Conservation (phyloP, 2,888 invertebrate species). For the Petrolisthes manimaculis region DNA sequence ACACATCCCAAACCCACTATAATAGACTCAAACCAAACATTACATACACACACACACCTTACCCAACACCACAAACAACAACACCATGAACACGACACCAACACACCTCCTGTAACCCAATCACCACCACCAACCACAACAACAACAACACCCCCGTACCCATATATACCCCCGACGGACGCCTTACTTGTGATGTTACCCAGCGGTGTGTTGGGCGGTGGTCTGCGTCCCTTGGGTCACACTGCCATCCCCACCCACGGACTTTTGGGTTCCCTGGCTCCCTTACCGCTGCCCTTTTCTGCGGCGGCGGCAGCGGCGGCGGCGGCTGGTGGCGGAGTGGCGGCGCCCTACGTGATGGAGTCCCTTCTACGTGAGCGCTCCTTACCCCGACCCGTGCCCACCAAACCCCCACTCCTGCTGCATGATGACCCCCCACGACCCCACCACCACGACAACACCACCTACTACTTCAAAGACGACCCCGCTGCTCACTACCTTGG, state of each 20-base stretch:
- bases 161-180: too few relatives aligned
- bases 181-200: too few relatives aligned
- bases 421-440: conserved; percentile 20
- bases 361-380: conserved; percentile 62
- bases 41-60: too few relatives aligned
- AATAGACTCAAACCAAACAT: too few relatives aligned
- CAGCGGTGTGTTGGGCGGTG: conserved; percentile 51
- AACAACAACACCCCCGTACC: too few relatives aligned
- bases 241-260: conserved; percentile 51
- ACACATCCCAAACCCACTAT: too few relatives aligned
- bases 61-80: too few relatives aligned
- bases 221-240: conserved; percentile 52
- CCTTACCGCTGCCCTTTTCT: conserved; percentile 57
- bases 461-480: conserved; percentile 63
- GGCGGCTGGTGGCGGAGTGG: conserved; percentile 33
- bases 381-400: conserved; percentile 63
- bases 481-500: conserved; percentile 63
- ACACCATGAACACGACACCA: too few relatives aligned
- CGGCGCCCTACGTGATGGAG: conserved; percentile 63
- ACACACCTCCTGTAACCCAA: too few relatives aligned
- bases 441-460: conserved; percentile 29
- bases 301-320: conserved; percentile 41
- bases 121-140: too few relatives aligned
- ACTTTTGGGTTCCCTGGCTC: conserved; percentile 59
- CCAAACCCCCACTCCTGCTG: conserved; percentile 56